Evolutionary conservation across 2,888 invertebrate species (phyloP), one percentile per base, ranked within the genome.

Genomic region (Stenodera caucasica): DNA sequence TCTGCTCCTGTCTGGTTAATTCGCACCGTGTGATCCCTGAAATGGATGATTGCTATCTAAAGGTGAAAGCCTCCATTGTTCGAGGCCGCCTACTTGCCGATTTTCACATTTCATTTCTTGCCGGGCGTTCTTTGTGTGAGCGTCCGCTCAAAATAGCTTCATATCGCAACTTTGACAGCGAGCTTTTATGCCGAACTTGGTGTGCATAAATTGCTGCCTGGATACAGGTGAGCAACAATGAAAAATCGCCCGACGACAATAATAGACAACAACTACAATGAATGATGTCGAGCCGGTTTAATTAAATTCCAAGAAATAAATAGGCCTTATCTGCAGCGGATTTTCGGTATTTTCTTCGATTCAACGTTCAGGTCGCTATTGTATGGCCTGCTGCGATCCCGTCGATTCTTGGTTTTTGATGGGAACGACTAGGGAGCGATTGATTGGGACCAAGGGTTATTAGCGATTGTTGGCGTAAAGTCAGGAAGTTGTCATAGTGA

Each of bases 41-140:
- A 71, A 69, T 67, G 67, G 72, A 75, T 75, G 76, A 77, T 77
- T 76, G 72, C 74, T 72, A 74, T 75, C 75, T 72, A 66, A 67
- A 70, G 71, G 72, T 72, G 68, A 70, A 69, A 70, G 66, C 67
- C 57, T 66, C 66, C 68, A 71, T 74, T 74, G 72, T 74, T 72
- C 72, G 70, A 62, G 63, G 63, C 58, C 57, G 63, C 61, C 58
- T 61, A 63, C 60, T 65, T 64, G 64, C 68, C 65, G 66, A 72
- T 73, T 70, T 72, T 69, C 68, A 69, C 68, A 67, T 71, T 72
- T 68, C 71, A 71, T 72, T 72, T 71, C 71, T 69, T 63, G 64
- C 68, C 11, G 61, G 57, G 61, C 67, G n/a, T 59, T 66, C 67
- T 72, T 73, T 73, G 72, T 73, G 65, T 59, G 66, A 67, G 55